Evolutionary conservation across 2,888 invertebrate species (phyloP), one percentile per base, ranked within the genome.

Genomic region (Toxonevra muliebris): DNA sequence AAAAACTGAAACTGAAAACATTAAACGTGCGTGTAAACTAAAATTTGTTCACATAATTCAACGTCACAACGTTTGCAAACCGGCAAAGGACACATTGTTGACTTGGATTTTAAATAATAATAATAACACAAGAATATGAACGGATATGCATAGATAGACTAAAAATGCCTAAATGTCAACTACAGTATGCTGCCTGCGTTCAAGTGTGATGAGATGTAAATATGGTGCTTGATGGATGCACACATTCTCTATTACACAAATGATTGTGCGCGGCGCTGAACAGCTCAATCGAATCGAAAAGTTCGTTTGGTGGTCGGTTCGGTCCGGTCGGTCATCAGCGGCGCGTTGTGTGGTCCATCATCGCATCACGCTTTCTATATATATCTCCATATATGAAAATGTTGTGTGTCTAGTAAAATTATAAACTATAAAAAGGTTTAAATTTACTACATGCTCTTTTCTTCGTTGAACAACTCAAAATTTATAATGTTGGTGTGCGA

Each of bases 41-140:
- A 48, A 48, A 48, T 10, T 13, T 53, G 54, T 54, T 11, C 42
- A 30, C 43, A 41, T 40, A 61, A 53, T 58, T 42, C 48, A 65
- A 58, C 65, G 66, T 61, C 58, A 43, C 40, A 55, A 66, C 30
- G 30, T 30, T 30, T 57, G 45, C 48, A 45, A 60, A 54, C 54
- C 54, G 15, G 66, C 77, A 77, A 78, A 78, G 77, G 76, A 77
- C 78, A 77, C 77, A 77, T 77, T 75, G 74, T 68, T 70, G 69
- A 59, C 59, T 50, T 65, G 67, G 69, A 69, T 68, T 57, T 53
- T 58, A 10, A 10, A 17, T 62, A 45, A 68, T n/a, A n/a, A 13
- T 9, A 19, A 63, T 15, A 40, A 15, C 13, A 40, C 30, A 30
- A 19, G n/a, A 11, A 67, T 69, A 68, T 68, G 69, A 70, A 71